A percentile compares a stretch with the other conserved stretches of the same genome.
Evolutionary conservation across 2,797 vertebrate species (phyloP).

Genomic region (Pyrocephalus nanus): DNA sequence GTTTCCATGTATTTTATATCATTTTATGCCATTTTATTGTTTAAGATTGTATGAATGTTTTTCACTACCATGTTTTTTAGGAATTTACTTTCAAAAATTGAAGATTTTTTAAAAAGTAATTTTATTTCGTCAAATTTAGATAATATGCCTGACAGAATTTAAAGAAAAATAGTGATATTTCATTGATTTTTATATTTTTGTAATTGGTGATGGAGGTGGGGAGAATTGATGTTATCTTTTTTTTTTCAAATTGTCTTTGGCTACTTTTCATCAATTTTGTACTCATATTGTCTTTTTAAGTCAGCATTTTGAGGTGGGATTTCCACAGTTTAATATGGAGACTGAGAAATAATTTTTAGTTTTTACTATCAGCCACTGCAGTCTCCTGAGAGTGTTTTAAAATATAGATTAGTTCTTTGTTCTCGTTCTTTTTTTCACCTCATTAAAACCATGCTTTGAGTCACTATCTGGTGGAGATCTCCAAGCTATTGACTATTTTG

Average conservation of each 20-base stretch:
- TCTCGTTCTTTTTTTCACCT: not conserved
- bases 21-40: not conserved
- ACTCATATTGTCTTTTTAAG: not conserved
- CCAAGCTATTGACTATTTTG: not conserved
- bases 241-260: not conserved
- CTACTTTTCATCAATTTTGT: not conserved
- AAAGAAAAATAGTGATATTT: not conserved
- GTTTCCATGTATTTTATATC: not conserved
- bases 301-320: not conserved
- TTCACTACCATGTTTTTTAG: not conserved
- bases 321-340: constrained; percentile 23
- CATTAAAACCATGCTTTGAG: constrained; percentile 28
- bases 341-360: not conserved
- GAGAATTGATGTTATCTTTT: not conserved
- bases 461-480: constrained; percentile 54
- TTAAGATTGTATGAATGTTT: not conserved
- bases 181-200: not conserved
- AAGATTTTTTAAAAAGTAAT: not conserved
- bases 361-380: constrained; percentile 10
- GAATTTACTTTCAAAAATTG: not conserved
- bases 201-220: not conserved
- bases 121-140: not conserved
- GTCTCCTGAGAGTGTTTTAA: constrained; percentile 62
- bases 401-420: constrained; percentile 35
- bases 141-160: not conserved